Evolutionary conservation across 1,140 invertebrate species (phyloP), one percentile per base, ranked within the genome.

Genomic region (Drosophila burlai): DNA sequence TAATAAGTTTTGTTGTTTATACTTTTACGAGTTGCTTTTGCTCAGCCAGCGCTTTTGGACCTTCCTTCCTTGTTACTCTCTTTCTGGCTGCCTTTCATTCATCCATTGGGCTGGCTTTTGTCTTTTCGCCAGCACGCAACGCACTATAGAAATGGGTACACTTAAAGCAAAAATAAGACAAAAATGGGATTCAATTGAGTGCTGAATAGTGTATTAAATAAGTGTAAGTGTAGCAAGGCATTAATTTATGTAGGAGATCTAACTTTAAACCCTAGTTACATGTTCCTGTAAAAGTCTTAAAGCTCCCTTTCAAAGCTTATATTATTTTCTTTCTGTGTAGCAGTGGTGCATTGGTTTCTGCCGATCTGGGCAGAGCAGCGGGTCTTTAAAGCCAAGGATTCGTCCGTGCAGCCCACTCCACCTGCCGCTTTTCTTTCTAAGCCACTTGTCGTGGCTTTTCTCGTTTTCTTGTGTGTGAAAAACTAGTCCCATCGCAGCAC

Each of bases 1-100:
- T 90, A 90, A 90, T 90, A 80, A 90, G 75, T 90, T 90, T 76
- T 73, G 55, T 76, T 84, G 74, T 79, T 87, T 84, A 81, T 89
- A 81, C 74, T 89, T 89, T 84, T 76, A 52, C 63, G 79, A 76
- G 62, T 57, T 58, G 69, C 43, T 71, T 49, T 69, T 75, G 58
- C 47, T 75, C 73, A 54, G 52, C 7, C 18, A 54, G 50, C 46
- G 40, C 47, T 42, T 13, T 65, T 67, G 54, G 58, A 46, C 18
- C 65, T 82, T 83, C 69, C 67, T 81, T 81, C 68, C 83, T 81
- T 79, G 52, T 80, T 82, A 77, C 62, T 76, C 61, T 55, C 83
- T 68, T 76, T 86, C 69, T 73, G 55, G n/a, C 54, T 72, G 67
- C 46, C 67, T 73, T 73, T 73, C 67, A 69, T 69, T 69, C 67